Conservation (phyloP, 2,888 invertebrate genomes). For the Drosophila falleni region DNA sequence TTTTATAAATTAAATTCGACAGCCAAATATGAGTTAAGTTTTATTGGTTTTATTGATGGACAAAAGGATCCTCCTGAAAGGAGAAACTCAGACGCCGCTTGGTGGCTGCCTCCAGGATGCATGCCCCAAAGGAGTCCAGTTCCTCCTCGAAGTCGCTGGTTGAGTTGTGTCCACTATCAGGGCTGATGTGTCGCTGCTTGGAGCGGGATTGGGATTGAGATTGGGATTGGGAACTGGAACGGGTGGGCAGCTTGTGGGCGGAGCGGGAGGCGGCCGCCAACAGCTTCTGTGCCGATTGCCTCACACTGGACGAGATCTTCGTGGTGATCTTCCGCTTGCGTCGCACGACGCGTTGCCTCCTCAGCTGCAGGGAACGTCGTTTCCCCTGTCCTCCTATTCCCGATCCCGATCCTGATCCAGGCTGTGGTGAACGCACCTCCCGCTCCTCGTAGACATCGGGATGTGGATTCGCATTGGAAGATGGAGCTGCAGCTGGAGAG, state of each 20-base stretch:
- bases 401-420: neutral
- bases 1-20: slow-evolving; percentile 19
- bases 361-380: slow-evolving; percentile 66
- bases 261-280: slow-evolving; percentile 57
- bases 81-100: slow-evolving; percentile 80
- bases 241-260: slow-evolving; percentile 39
- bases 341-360: slow-evolving; percentile 82
- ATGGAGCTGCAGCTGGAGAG: slow-evolving; percentile 6
- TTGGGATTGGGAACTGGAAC: neutral
- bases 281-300: slow-evolving; percentile 79
- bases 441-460: slow-evolving; percentile 75
- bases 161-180: slow-evolving; percentile 85
- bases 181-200: slow-evolving; percentile 75
- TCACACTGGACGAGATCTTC: slow-evolving; percentile 72
- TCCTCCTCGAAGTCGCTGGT: slow-evolving; percentile 71
- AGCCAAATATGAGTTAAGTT: slow-evolving; percentile 40
- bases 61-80: slow-evolving; percentile 87
- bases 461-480: neutral
- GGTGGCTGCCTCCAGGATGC: slow-evolving; percentile 58
- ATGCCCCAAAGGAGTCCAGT: slow-evolving; percentile 19
- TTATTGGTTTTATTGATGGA: slow-evolving; percentile 41
- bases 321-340: slow-evolving; percentile 78
- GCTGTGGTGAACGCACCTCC: slow-evolving; percentile 80
- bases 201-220: slow-evolving; percentile 12
- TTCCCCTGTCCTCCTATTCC: slow-evolving; percentile 5